Conservation (phyloP, 1,140 invertebrate genomes). For the Bombus haemorrhoidalis region DNA sequence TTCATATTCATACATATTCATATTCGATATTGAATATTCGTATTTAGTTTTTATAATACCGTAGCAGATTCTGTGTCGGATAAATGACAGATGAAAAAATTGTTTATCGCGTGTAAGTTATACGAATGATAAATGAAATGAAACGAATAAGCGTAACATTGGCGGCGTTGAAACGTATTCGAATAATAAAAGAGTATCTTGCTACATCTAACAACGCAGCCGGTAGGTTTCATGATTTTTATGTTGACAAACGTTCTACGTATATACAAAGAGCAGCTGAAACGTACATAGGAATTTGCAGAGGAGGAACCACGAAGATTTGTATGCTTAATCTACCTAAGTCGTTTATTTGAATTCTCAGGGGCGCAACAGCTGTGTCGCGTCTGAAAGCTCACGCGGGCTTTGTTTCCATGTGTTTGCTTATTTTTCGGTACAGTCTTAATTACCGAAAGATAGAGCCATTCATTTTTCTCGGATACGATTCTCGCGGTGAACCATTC, state of each 20-base stretch:
- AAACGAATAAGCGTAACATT: no score
- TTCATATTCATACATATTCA: no score
- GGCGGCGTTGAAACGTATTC: no score
- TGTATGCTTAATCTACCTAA: constrained; percentile 75
- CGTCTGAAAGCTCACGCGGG: constrained; percentile 44
- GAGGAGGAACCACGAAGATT: constrained; percentile 59
- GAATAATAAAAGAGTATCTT: background rate
- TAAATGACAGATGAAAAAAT: no score
- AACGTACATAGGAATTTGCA: constrained; percentile 47
- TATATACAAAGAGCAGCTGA: constrained; percentile 43
- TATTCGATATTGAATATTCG: background rate
- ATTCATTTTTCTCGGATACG: constrained; percentile 71
- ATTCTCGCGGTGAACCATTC: constrained; percentile 50
- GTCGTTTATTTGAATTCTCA: constrained; percentile 75
- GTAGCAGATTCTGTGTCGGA: no score
- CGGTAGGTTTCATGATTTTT: constrained; percentile 30
- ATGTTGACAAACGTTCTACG: constrained; percentile 21
- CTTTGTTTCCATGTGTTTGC: constrained; percentile 62
- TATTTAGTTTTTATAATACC: no score
- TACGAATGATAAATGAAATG: no score
- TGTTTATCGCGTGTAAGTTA: no score
- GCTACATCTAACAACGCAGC: constrained; percentile 13
- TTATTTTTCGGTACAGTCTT: constrained; percentile 75
- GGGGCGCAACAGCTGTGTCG: constrained; percentile 74
- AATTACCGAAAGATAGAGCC: constrained; percentile 80